A percentile compares a stretch with the other conserved stretches of the same genome.
phyloP scores from a whole-genome alignment of 2,113 vertebrate genomes.

The Ptilonorhynchus violaceus region DNA sequence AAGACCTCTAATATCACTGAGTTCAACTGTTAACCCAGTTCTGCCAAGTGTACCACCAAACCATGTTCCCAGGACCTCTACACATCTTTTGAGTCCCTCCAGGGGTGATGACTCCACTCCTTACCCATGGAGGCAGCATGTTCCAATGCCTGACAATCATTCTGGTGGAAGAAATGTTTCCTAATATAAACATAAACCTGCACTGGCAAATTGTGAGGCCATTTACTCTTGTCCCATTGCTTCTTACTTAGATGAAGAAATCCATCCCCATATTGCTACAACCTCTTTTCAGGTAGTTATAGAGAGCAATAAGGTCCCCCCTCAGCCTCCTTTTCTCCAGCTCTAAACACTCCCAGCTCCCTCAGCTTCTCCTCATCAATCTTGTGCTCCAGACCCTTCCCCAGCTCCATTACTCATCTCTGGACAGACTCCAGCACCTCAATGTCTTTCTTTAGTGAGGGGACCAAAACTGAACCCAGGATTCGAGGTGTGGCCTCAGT shows the following conservation, averaged over 20 bases:
- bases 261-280: neutral
- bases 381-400: neutral
- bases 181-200: neutral
- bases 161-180: neutral
- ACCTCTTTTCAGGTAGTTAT: neutral
- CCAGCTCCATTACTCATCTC: neutral
- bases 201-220: neutral
- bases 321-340: neutral
- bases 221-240: neutral
- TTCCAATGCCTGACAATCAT: neutral
- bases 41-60: neutral
- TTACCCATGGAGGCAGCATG: neutral
- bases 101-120: neutral
- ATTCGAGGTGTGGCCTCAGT: fast-evolving
- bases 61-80: too few relatives aligned
- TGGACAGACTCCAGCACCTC: neutral
- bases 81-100: neutral
- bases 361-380: neutral
- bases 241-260: neutral
- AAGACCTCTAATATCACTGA: neutral
- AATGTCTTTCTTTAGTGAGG: too few relatives aligned
- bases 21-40: neutral
- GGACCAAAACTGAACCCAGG: neutral
- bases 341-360: neutral
- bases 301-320: fast-evolving